Evolutionary conservation across 2,797 vertebrate genomes (phyloP).

Genomic region (Sebastes paucispinis): DNA sequence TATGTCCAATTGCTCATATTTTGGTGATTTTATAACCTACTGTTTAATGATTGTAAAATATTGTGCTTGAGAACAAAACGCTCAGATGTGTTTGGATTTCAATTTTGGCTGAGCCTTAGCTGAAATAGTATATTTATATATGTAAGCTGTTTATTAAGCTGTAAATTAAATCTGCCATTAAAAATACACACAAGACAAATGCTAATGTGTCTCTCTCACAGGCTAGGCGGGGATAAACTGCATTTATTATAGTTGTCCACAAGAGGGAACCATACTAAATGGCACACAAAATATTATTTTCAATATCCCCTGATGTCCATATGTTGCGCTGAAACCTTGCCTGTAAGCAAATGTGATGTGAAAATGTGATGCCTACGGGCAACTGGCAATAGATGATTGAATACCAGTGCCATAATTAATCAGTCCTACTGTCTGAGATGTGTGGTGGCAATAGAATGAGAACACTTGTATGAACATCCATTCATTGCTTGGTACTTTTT

Average conservation of each 20-base stretch:
- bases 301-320: neutral
- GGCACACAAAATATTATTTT: neutral
- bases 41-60: neutral
- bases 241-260: conserved; percentile 1
- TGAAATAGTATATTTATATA: neutral
- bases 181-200: neutral
- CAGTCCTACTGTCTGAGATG: neutral
- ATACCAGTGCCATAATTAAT: neutral
- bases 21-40: neutral
- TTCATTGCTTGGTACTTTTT: conserved; percentile 1
- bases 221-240: no score
- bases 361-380: neutral
- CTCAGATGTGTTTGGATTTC: neutral
- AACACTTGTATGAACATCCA: neutral
- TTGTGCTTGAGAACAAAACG: neutral
- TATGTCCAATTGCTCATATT: neutral
- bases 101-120: neutral
- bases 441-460: neutral
- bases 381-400: neutral
- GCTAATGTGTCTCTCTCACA: neutral
- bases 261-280: conserved; percentile 11
- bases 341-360: neutral
- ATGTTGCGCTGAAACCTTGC: neutral
- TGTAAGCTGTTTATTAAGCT: neutral
- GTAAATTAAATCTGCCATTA: neutral